Base-by-base conservation (phyloP, 2,888 invertebrate genomes). In the Cosmia pyralina region DNA sequence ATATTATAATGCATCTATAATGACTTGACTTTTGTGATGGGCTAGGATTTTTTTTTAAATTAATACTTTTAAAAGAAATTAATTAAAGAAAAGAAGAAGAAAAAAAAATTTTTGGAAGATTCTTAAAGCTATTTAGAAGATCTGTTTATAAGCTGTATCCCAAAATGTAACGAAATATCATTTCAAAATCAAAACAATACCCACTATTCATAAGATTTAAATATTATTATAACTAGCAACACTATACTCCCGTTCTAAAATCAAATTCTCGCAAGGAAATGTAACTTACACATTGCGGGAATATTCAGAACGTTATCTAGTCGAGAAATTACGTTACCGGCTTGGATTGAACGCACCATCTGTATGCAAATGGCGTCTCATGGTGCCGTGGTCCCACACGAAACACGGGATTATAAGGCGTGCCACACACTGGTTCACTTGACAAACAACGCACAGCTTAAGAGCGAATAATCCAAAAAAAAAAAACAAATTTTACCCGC, bases 281-380 rank as follows among this genome's bases (percentile, higher is more conserved):
- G 19, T 44, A 69, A 79, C 41, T 65, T 60, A 64, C 60, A 79
- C 66, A 74, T 58, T 65, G 85, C 74, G 71, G 46, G 60, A 60
- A 72, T 75, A 76, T 77, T 79, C 72, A 67, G 60, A 76, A 76
- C 67, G 59, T 72, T 63, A 72, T 71, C 69, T 70, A 19, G 65
- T 69, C 41, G 67, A 65, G 79, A 75, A 75, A 77, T 81, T 71
- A 82, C 81, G 82, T 77, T 72, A 60, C 77, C 59, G 55, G 69
- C 38, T 60, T 19, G 62, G 68, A 83, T 80, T 85, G 82, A 82
- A 63, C 75, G 63, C 71, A 75, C 75, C 70, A 79, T 82, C 79
- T 83, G 72, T 77, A 84, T 85, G 84, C 75, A 83, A 84, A 85
- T 84, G n/a, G 17, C 38, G 69, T 58, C 58, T 64, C 72, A 79